Evolutionary conservation across 2,113 vertebrate genomes (phyloP), one percentile per base, ranked within the genome.

Genomic region (Oenanthe oenanthe): DNA sequence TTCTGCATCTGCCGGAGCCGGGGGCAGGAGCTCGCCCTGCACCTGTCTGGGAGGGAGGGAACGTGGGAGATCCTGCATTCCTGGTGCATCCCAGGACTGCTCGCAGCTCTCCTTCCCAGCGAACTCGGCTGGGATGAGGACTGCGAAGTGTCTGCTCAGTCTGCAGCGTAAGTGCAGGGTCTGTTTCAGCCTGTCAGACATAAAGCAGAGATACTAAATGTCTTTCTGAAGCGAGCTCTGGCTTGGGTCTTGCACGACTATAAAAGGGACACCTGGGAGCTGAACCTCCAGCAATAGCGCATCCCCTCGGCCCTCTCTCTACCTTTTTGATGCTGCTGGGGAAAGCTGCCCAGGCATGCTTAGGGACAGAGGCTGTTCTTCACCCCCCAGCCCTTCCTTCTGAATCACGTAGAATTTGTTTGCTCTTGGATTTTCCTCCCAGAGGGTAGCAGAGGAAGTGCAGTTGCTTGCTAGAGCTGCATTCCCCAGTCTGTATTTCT

Each of bases 351-450:
- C 6, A 36, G 68, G 31, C 77, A 62, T 82, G 85, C 47, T 56
- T 34, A 62, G 56, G 47, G 87, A 43, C 57, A 58, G 62, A 65
- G 36, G 26, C 56, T 9, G 17, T 20, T 66, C 48, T 62, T 74
- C 43, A 32, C 53, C 73, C n/a, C 60, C 48, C 43, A 79, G 42
- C 47, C 43, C 18, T 84, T 85, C 61, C 21, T 88, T 67, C 42
- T 32, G 63, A 85, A 57, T 92, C 79, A 28, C 75, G 51, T 50
- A 79, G 40, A 88, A 80, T 81, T 88, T 12, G 8, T 13, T 36
- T 81, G 79, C 89, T 71, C 88, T 63, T 85, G 88, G 65, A 61
- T 94, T 94, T 97, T 92, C 75, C 92, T 88, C 93, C 96, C 92
- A 93, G 92, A 93, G 95, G 95, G 40, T 17, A 96, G 68, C 11